phyloP scores from a whole-genome alignment of 2,113 vertebrate species.

The Rafetus swinhoei region DNA sequence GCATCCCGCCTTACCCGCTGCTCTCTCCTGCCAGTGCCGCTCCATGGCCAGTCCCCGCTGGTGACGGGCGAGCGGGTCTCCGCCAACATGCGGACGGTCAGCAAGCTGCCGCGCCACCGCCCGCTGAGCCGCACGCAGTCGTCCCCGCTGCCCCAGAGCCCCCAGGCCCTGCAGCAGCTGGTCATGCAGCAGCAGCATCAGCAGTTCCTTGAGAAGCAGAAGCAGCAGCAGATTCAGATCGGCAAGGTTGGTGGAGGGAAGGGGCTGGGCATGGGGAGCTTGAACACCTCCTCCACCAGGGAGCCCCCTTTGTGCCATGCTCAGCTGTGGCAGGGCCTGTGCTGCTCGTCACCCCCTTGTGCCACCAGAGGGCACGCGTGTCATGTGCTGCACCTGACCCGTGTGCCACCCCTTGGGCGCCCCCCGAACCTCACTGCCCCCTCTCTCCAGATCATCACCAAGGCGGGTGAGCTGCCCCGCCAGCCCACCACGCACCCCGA shows the following conservation, averaged over 20 bases:
- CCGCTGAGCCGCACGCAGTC: slow-evolving; percentile 93
- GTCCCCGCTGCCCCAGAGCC: slow-evolving; percentile 91
- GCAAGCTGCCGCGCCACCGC: slow-evolving; percentile 90
- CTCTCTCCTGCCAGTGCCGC: slow-evolving; percentile 81
- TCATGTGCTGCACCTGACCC: too few species aligned
- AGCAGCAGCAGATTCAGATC: slow-evolving; percentile 84
- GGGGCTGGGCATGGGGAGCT: not conserved
- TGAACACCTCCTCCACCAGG: too few species aligned
- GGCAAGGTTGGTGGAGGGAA: slow-evolving; percentile 82
- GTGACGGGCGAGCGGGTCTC: slow-evolving; percentile 89
- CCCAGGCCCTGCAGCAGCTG: slow-evolving; percentile 94
- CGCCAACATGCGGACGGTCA: slow-evolving; percentile 83
- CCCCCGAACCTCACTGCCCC: not conserved
- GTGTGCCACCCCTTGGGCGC: too few species aligned
- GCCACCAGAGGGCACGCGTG: too few species aligned
- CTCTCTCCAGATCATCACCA: slow-evolving; percentile 78
- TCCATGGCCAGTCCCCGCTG: slow-evolving; percentile 93
- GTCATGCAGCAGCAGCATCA: slow-evolving; percentile 94
- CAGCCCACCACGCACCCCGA: slow-evolving; percentile 85
- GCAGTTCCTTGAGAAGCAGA: slow-evolving; percentile 93
- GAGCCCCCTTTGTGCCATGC: not conserved
- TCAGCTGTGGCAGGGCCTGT: too few species aligned
- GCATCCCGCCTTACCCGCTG: not conserved
- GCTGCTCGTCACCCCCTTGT: not conserved
- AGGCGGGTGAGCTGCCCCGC: slow-evolving; percentile 79